Conservation (phyloP, 2,113 vertebrate species). For the Lophura nycthemera region DNA sequence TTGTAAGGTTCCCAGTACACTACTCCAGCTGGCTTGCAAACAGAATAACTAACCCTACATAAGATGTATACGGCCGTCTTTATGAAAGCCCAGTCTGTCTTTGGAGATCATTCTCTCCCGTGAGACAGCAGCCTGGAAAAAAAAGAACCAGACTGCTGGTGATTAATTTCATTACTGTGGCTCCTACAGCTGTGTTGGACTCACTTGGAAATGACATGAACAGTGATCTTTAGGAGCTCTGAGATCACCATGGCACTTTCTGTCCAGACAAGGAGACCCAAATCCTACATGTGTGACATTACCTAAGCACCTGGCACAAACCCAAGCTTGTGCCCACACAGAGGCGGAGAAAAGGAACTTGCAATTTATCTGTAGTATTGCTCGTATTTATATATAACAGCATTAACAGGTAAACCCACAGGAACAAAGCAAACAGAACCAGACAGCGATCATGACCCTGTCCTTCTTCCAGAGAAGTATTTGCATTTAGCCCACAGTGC, state of each 20-base stretch:
- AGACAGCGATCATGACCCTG: not conserved
- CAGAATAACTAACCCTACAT: not conserved
- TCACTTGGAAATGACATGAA: not conserved
- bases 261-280: not conserved
- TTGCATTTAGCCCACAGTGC: too few species aligned
- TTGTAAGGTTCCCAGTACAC: conserved; percentile 28
- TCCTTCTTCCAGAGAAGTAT: not conserved
- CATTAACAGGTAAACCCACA: not conserved
- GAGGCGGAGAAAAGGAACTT: not conserved
- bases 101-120: not conserved
- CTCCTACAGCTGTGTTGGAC: not conserved
- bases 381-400: not conserved
- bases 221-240: not conserved
- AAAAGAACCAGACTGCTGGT: not conserved
- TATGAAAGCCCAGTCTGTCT: not conserved
- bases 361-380: not conserved
- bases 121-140: not conserved
- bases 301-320: not conserved
- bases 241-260: not conserved
- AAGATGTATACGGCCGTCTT: not conserved
- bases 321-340: not conserved
- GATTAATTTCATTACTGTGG: not conserved
- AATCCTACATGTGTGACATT: not conserved
- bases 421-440: not conserved
- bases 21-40: conserved; percentile 22